phyloP scores from a whole-genome alignment of 2,888 invertebrate species.

The Agrilus mali region DNA sequence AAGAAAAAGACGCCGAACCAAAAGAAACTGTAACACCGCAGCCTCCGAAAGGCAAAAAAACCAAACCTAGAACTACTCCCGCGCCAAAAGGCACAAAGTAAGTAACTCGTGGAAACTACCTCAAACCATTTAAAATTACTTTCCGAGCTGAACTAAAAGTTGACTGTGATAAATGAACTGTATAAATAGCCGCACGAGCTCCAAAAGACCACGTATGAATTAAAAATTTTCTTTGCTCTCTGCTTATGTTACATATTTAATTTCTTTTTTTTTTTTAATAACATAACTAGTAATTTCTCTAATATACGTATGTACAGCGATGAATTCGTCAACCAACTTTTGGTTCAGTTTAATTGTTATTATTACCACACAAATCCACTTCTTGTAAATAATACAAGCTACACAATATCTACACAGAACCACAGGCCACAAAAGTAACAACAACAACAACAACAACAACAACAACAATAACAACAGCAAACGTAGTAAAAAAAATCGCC shows the following conservation, averaged over 20 bases:
- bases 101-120: constrained; percentile 13
- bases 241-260: too few species aligned
- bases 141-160: too few species aligned
- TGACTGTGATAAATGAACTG: too few species aligned
- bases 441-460: constrained; percentile 7
- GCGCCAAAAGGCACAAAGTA: constrained; percentile 34
- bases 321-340: too few species aligned
- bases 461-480: constrained; percentile 13
- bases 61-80: constrained; percentile 22
- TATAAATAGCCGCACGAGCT: too few species aligned
- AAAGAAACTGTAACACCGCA: constrained; percentile 17
- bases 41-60: constrained; percentile 23
- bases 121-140: too few species aligned
- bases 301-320: too few species aligned
- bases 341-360: too few species aligned
- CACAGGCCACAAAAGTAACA: constrained; percentile 5
- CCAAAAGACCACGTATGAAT: too few species aligned
- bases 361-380: constrained; percentile 21
- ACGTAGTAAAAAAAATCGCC: constrained; percentile 29
- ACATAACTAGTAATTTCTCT: too few species aligned
- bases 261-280: too few species aligned
- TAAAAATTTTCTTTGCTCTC: too few species aligned
- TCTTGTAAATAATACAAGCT: constrained; percentile 35
- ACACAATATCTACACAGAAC: constrained; percentile 29
- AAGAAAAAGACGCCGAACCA: constrained; percentile 25